A percentile compares a stretch with the other conserved stretches of the same genome.
These are phyloP conservation scores for Charanyca ferruginea DNA, from an alignment of 2,888 invertebrate species.

Conservation along the genomic window DNA sequence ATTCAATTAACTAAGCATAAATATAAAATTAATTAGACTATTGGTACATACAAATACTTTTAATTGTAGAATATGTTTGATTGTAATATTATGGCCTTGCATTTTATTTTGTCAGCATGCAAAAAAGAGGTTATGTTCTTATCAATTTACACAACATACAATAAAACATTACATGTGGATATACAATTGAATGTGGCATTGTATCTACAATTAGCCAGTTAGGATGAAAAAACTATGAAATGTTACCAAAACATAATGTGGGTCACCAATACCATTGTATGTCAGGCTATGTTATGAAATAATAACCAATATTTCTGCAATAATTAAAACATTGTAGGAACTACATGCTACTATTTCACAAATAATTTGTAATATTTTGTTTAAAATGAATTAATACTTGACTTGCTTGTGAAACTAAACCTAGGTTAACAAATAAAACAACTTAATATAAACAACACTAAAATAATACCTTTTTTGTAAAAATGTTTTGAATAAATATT, in stretches of 20 bases:
- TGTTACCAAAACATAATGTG: constrained; percentile 50
- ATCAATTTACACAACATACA: constrained; percentile 57
- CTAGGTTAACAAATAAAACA: constrained; percentile 25
- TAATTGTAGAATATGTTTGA: constrained; percentile 18
- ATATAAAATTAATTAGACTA: constrained; percentile 12
- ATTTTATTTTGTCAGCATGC: constrained; percentile 65
- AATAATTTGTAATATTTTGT: constrained; percentile 12
- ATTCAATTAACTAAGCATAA: constrained; percentile 17
- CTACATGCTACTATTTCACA: not conserved
- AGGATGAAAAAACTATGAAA: constrained; percentile 23
- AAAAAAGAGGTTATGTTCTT: constrained; percentile 71
- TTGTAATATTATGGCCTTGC: constrained; percentile 51
- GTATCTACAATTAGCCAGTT: constrained; percentile 25
- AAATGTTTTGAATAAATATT: constrained; percentile 4
- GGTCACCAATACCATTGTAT: constrained; percentile 52
- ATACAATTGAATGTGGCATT: constrained; percentile 27
- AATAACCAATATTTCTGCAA: constrained; percentile 20
- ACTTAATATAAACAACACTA: constrained; percentile 19
- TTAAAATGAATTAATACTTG: not conserved
- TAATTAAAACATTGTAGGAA: not conserved
- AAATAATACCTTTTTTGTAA: constrained; percentile 10
- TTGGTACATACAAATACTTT: constrained; percentile 28
- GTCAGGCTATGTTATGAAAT: constrained; percentile 41
- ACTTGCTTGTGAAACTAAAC: constrained; percentile 26
- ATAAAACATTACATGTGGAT: constrained; percentile 53